Base-by-base conservation (phyloP, 2,113 vertebrate species). In the Xiphorhynchus elegans region DNA sequence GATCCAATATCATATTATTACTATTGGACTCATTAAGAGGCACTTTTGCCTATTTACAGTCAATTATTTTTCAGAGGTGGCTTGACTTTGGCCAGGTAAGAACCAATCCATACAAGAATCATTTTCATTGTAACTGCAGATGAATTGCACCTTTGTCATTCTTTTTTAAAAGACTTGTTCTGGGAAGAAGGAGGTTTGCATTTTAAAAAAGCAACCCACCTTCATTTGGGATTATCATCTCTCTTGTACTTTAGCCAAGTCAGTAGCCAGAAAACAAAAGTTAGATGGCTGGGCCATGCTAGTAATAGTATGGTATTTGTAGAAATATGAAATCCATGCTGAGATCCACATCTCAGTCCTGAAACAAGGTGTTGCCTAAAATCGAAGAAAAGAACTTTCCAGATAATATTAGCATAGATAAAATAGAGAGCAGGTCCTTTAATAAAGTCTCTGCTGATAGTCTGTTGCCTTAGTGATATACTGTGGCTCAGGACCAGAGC, bases 101-200 rank as follows among this genome's bases (percentile, higher is more conserved):
- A 87, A 80, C 28, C 58, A 85, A 86, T 93, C 50, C 47, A 88
- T 90, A 94, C 83, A 96, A 91, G 89, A 78, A 29, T 84, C 46
- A 86, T 89, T 96, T 82, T 24, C 37, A 73, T 73, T 75, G 50
- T 89, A 95, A 87, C 82, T 80, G 67, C 84, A 86, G 81, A 66
- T 17, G 64, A 58, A 95, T 93, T 94, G 62, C 7, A 46, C 29
- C 50, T 94, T 63, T 31, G 21, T 68, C 4, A 49, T 94, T 94
- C 86, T 78, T 93, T 94, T 63, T 47, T 93, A 56, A 49, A 29
- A 89, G 29, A 19, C 87, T 68, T 82, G 11, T 39, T 67, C 33
- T 84, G 33, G 29, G 25, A 70, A 86, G 23, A 44, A 69, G 44
- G 20, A 72, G 12, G 8, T 28, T 68, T 85, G 9, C 14, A 28